A percentile compares a stretch with the other conserved stretches of the same genome.
phyloP scores from a whole-genome alignment of 2,113 vertebrate genomes.

The Serilophus lunatus region DNA sequence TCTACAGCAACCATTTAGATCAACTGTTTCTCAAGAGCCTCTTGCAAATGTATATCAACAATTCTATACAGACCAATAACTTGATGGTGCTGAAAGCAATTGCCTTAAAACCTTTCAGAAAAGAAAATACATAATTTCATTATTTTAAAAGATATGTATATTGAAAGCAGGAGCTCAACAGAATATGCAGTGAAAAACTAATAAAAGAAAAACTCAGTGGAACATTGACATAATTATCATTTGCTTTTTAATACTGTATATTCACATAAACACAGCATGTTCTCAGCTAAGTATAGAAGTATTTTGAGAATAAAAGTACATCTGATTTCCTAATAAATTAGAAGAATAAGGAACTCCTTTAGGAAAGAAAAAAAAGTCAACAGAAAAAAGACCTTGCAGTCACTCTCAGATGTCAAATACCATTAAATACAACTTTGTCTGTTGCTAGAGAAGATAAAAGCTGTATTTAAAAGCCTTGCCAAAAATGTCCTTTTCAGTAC shows the following conservation, averaged over 20 bases:
- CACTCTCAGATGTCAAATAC: constrained; percentile 53
- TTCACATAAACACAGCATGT: neutral
- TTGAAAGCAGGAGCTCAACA: neutral
- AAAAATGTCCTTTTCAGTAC: constrained; percentile 77
- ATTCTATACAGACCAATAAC: neutral
- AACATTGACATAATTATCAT: neutral
- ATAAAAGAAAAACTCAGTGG: neutral
- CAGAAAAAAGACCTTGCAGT: constrained; percentile 50
- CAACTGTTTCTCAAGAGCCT: neutral
- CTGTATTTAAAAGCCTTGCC: constrained; percentile 68
- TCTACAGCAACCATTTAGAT: neutral
- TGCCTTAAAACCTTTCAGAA: neutral
- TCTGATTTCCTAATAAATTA: neutral
- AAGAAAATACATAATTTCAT: neutral
- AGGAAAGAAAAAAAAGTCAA: neutral
- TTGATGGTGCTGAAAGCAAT: neutral
- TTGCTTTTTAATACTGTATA: neutral
- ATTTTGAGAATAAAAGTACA: neutral
- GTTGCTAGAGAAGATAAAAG: constrained; percentile 70
- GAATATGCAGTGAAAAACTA: neutral
- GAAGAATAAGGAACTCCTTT: neutral
- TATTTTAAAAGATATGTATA: neutral
- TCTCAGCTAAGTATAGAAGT: neutral
- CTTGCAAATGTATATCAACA: neutral
- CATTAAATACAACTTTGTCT: constrained; percentile 57